phyloP scores from a whole-genome alignment of 2,113 vertebrate genomes.

The Calyptomena viridis region DNA sequence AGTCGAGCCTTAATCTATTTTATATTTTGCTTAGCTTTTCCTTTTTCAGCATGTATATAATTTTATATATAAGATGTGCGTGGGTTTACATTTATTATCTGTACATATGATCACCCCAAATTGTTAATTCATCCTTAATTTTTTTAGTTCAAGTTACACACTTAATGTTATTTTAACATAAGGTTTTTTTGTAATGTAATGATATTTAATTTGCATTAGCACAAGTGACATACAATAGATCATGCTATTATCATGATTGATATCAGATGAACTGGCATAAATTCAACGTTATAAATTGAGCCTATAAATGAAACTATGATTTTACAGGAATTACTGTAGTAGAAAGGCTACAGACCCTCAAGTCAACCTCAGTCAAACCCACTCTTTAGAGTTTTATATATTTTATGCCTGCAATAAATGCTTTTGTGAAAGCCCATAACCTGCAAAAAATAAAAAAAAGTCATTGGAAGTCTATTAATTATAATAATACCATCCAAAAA shows the following conservation, averaged over 20 bases:
- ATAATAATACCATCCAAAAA: conserved; percentile 83
- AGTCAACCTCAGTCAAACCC: conserved; percentile 80
- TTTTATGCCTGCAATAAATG: conserved; percentile 83
- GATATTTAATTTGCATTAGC: conserved; percentile 81
- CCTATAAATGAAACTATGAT: conserved; percentile 84
- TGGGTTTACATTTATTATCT: neutral
- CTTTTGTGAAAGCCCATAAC: conserved; percentile 80
- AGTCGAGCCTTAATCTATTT: conserved; percentile 9
- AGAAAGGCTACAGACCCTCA: conserved; percentile 80
- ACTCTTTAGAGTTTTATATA: conserved; percentile 79
- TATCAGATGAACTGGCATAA: conserved; percentile 84
- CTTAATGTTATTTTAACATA: conserved; percentile 78
- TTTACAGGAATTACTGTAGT: conserved; percentile 81
- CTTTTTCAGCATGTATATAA: neutral
- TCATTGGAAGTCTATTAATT: conserved; percentile 85
- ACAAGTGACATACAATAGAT: conserved; percentile 83
- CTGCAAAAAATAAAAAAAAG: conserved; percentile 72
- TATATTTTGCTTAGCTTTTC: conserved; percentile 22
- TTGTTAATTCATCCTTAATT: conserved; percentile 42
- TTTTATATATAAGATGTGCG: neutral
- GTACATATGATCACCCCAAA: neutral
- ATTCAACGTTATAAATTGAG: conserved; percentile 85
- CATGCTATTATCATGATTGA: conserved; percentile 85
- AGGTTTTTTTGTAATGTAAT: conserved; percentile 76
- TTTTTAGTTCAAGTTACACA: conserved; percentile 56